Base-by-base conservation (phyloP, 1,140 invertebrate species). In the Aphelinus atriplicis region DNA sequence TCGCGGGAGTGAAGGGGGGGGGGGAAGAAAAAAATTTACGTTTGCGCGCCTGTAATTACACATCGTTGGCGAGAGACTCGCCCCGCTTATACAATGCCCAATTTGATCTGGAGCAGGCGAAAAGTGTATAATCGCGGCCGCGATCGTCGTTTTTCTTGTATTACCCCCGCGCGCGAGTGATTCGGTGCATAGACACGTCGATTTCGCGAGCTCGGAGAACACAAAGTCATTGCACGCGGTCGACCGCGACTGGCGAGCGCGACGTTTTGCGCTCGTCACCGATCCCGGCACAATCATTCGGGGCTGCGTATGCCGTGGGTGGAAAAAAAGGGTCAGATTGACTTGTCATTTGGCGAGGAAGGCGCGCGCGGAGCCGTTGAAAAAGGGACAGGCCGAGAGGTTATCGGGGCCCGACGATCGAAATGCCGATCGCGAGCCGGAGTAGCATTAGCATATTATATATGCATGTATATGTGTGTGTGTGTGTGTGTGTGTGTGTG, bases 281-380 rank as follows among this genome's bases (percentile, higher is more conserved):
- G 26, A 26, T 26, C 26, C 26, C 26, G 26, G 26, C 26, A 26
- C 26, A 26, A 26, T 26, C 26, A 26, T 26, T 26, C 26, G 26
- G 26, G 26, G 26, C 26, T 26, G 26, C 26, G 26, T 26, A 26
- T 26, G 26, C 26, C 26, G 26, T 26, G 26, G 26, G 26, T 26
- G 26, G 26, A 26, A 26, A 26, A 26, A 26, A 73, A 73, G 62
- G 60, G 67, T 67, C 2, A 67, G 55, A 73, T 73, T 73, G 57
- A 73, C 71, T 73, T 61, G 71, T 73, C 71, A 73, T 73, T 67
- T 73, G 66, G 47, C 56, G 5, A 48, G 10, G 26, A 57, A 57
- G 55, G 47, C 26, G 65, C 51, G 43, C 45, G 26, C 26, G 26
- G 65, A 66, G 7, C 51, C 5, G 42, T 66, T 26, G 50, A 66